phyloP scores from a whole-genome alignment of 2,113 vertebrate genomes.

The Planiliza haematocheilus region DNA sequence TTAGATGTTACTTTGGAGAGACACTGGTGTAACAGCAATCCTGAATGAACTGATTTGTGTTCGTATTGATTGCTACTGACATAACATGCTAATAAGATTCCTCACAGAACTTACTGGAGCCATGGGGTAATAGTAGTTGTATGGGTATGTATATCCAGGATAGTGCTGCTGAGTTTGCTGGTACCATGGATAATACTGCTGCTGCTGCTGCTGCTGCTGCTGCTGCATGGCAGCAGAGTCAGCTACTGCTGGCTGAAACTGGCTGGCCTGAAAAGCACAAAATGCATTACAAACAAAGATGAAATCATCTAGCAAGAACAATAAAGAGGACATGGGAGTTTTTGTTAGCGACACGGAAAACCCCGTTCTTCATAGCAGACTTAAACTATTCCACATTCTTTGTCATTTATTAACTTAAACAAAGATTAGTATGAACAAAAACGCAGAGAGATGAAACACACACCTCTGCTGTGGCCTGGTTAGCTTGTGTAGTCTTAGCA shows the following conservation, averaged over 20 bases:
- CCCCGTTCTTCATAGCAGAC: neutral
- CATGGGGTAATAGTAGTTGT: slow-evolving; percentile 89
- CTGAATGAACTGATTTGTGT: neutral
- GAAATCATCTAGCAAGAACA: neutral
- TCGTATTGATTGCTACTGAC: neutral
- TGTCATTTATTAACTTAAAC: neutral
- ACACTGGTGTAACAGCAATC: neutral
- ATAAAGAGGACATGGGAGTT: neutral
- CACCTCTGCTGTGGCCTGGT: slow-evolving; percentile 70
- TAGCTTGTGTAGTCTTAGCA: slow-evolving; percentile 70
- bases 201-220: no score
- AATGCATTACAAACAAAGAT: neutral
- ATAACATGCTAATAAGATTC: neutral
- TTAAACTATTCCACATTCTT: no score
- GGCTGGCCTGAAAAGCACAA: slow-evolving; percentile 65
- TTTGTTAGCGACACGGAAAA: neutral
- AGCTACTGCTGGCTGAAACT: slow-evolving; percentile 83
- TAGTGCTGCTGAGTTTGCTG: slow-evolving; percentile 91
- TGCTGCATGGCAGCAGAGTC: slow-evolving; percentile 86
- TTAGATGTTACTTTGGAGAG: neutral
- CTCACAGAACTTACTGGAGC: slow-evolving; percentile 76
- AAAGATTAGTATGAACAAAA: no score
- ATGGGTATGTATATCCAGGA: slow-evolving; percentile 88
- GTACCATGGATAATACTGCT: slow-evolving; percentile 90
- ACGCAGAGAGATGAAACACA: neutral